These are phyloP conservation scores for Cataglyphis hispanica DNA, from an alignment of 1,140 invertebrate genomes.

Conservation along the genomic window DNA sequence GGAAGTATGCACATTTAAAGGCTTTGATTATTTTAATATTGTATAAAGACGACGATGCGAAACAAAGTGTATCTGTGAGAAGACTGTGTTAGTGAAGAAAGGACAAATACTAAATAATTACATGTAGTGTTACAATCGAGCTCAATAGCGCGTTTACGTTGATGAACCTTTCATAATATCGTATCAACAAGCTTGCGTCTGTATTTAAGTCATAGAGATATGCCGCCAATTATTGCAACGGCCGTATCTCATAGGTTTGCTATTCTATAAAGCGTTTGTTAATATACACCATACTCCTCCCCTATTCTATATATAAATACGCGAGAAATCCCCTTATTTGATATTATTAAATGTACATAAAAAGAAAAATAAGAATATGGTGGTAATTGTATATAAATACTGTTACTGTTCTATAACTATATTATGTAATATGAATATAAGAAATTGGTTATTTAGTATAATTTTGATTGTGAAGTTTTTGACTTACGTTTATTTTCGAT, in stretches of 20 bases:
- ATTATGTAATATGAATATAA: constrained; percentile 83
- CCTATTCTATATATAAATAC: constrained; percentile 61
- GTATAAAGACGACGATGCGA: constrained; percentile 42
- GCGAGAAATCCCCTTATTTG: constrained; percentile 71
- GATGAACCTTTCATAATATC: constrained; percentile 39
- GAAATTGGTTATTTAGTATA: constrained; percentile 85
- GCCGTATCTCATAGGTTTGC: constrained; percentile 50
- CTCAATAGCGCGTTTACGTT: constrained; percentile 56
- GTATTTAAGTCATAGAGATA: constrained; percentile 31
- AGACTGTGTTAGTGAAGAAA: constrained; percentile 44
- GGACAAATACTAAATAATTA: constrained; percentile 21
- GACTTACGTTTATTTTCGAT: constrained; percentile 90
- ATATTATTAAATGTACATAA: constrained; percentile 83
- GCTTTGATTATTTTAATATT: constrained; percentile 60
- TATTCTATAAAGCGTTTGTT: constrained; percentile 62
- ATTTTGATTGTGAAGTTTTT: constrained; percentile 76
- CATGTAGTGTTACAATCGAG: constrained; percentile 33
- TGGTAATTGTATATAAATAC: constrained; percentile 83
- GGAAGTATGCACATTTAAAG: constrained; percentile 48
- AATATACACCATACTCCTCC: constrained; percentile 70
- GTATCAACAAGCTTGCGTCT: constrained; percentile 47
- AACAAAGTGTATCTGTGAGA: constrained; percentile 35
- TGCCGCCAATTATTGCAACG: background rate
- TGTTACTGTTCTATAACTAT: constrained; percentile 81
- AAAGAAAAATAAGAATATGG: constrained; percentile 72